Conservation (phyloP, 2,797 vertebrate genomes). For the Mergus octosetaceus region DNA sequence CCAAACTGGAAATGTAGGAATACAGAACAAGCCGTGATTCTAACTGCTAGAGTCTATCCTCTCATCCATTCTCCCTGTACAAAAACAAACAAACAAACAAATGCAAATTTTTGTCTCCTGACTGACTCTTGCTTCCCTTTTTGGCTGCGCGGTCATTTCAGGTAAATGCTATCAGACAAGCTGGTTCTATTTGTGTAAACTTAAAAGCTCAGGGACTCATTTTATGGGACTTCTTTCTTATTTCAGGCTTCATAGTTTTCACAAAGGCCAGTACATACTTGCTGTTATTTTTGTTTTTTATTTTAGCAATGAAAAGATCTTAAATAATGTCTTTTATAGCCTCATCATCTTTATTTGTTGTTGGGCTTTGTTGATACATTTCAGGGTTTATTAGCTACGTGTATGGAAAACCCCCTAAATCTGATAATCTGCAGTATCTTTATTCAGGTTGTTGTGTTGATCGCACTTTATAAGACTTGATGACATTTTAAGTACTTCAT, state of each 20-base stretch:
- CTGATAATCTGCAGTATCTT: not conserved
- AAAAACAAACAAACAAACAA: not conserved
- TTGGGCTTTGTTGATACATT: not conserved
- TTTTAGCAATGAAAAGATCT: not conserved
- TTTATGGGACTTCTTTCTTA: not conserved
- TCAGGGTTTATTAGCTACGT: constrained; percentile 22
- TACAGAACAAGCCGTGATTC: not conserved
- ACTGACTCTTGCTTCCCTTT: not conserved
- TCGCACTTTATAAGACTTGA: not conserved
- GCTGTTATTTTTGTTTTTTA: not conserved
- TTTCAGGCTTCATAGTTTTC: not conserved
- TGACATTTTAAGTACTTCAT: constrained; percentile 1
- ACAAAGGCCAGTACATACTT: not conserved
- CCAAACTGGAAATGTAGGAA: constrained; percentile 31
- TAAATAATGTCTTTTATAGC: not conserved
- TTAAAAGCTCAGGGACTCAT: not conserved
- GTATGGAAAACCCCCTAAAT: not conserved
- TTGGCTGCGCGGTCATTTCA: not conserved
- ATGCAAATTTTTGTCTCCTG: not conserved
- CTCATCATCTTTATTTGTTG: not conserved
- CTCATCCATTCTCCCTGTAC: not conserved
- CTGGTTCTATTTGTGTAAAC: not conserved
- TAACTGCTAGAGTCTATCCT: not conserved
- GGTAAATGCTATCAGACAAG: not conserved
- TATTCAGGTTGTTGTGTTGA: not conserved